Evolutionary conservation across 2,888 invertebrate genomes (phyloP), one percentile per base, ranked within the genome.

Genomic region (Stratiomys singularior): DNA sequence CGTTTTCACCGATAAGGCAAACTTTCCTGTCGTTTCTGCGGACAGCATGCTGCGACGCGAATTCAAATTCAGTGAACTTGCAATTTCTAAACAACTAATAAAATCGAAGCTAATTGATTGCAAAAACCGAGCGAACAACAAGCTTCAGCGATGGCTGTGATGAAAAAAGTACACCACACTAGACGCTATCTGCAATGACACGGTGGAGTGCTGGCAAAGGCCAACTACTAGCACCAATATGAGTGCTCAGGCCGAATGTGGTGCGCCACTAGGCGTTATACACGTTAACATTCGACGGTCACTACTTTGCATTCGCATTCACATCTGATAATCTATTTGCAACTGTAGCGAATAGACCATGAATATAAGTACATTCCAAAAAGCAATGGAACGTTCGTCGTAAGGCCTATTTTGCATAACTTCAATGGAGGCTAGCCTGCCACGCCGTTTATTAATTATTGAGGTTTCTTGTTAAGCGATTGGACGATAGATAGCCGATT

Each of bases 391-490:
- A 47, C 15, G 28, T 46, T 69, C 9, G 74, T 63, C 9, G 63
- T 63, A 64, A 46, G 44, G 64, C 76, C 64, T 76, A 76, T 76
- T 76, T 76, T 76, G 76, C 76, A 76, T 76, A 76, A 76, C 30
- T 76, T 76, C 76, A 76, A 76, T 76, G 76, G 76, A 76, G 76
- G 46, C 63, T 66, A 76, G 46, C 66, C 66, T 64, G 76, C 76
- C 76, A 76, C 76, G 64, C 76, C 76, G 67, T 76, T 76, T 66
- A 76, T 76, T 76, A 76, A 76, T 76, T 76, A 76, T 76, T 76
- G 66, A 76, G 56, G 56, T 76, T 66, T 64, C 76, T 76, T 56
- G 76, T 76, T 66, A 76, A 47, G 76, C 67, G 76, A 76, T 76
- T 76, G 76, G 76, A 76, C 76, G 56, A 18, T 76, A 25, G 76